Evolutionary conservation across 1,140 invertebrate species (phyloP).

Genomic region (Pogonomyrmex californicus): DNA sequence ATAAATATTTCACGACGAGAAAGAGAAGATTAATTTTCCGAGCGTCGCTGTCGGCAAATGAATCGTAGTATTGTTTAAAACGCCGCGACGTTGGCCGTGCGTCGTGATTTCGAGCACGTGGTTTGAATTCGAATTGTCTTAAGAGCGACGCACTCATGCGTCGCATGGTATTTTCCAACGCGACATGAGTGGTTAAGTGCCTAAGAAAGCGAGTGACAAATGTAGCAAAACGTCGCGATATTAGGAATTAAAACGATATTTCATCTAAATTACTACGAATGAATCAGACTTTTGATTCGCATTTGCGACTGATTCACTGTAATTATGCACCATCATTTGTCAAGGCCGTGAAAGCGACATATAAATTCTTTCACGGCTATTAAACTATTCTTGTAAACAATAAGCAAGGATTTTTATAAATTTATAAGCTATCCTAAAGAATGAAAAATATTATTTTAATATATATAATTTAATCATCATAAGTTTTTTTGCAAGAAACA

Average conservation of each 20-base stretch:
- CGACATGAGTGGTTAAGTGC: neutral
- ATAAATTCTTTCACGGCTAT: neutral
- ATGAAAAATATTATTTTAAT: neutral
- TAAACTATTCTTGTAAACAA: constrained; percentile 1
- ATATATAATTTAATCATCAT: neutral
- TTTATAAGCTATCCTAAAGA: neutral
- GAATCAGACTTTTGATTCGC: neutral
- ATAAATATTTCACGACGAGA: neutral
- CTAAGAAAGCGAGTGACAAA: constrained; percentile 21
- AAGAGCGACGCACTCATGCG: neutral
- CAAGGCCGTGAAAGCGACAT: constrained; percentile 36
- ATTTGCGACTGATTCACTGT: neutral
- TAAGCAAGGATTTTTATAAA: neutral
- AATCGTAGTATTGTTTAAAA: constrained; percentile 14
- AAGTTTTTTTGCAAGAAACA: neutral
- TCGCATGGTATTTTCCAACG: constrained; percentile 23
- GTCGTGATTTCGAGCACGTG: constrained; percentile 48
- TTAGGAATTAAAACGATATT: neutral
- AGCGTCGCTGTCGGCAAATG: neutral
- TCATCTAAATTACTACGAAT: neutral
- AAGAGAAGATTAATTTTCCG: neutral
- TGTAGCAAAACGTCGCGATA: neutral
- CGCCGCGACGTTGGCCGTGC: neutral
- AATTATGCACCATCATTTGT: neutral
- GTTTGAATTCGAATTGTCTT: constrained; percentile 37